Evolutionary conservation across 2,797 vertebrate species (phyloP).

Genomic region (Sciaenops ocellatus): DNA sequence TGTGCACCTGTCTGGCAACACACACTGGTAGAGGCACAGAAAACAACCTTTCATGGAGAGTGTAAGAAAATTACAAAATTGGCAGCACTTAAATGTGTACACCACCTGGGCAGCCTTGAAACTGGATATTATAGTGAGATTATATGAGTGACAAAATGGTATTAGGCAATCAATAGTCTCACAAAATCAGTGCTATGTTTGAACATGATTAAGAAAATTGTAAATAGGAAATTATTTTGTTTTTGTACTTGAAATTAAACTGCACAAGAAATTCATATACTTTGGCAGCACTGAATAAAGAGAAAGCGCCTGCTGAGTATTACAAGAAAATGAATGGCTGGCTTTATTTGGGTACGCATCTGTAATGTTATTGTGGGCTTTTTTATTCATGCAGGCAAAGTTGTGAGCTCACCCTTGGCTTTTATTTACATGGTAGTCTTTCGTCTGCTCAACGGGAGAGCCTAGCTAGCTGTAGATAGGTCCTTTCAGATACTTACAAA

Average conservation of each 20-base stretch:
- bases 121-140: slow-evolving; percentile 33
- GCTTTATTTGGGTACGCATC: slow-evolving; percentile 80
- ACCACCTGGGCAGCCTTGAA: slow-evolving; percentile 27
- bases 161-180: slow-evolving; percentile 23
- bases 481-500: slow-evolving; percentile 84
- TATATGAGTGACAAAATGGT: slow-evolving; percentile 19
- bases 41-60: slow-evolving; percentile 56
- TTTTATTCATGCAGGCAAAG: slow-evolving; percentile 80
- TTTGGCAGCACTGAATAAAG: slow-evolving; percentile 57
- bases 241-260: slow-evolving; percentile 58
- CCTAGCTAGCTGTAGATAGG: slow-evolving; percentile 80
- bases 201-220: slow-evolving; percentile 33
- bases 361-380: slow-evolving; percentile 81
- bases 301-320: slow-evolving; percentile 63
- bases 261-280: slow-evolving; percentile 62
- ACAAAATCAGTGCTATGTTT: slow-evolving; percentile 26
- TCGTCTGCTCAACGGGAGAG: slow-evolving; percentile 79
- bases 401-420: slow-evolving; percentile 84
- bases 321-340: slow-evolving; percentile 69
- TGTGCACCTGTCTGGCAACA: slow-evolving; percentile 69
- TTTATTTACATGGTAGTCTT: slow-evolving; percentile 85
- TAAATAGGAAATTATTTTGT: slow-evolving; percentile 35
- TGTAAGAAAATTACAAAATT: slow-evolving; percentile 55
- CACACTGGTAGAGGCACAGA: slow-evolving; percentile 39
- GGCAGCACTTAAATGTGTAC: slow-evolving; percentile 49